phyloP scores from a whole-genome alignment of 2,888 invertebrate species.

The Mesorhabditis sp. region DNA sequence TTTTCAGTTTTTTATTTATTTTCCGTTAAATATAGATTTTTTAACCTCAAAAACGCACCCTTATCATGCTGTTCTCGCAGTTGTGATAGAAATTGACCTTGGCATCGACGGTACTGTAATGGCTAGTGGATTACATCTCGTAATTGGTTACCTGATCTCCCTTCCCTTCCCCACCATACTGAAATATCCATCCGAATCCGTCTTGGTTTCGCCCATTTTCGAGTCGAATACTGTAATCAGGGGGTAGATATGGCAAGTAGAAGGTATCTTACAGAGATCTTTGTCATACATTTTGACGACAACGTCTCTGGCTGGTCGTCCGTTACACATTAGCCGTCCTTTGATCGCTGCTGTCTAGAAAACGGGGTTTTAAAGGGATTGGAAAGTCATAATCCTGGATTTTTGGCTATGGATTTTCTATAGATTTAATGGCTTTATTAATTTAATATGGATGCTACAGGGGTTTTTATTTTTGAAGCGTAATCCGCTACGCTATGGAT shows the following conservation, averaged over 20 bases:
- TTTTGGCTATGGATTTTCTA: no score
- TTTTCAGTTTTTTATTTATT: neutral
- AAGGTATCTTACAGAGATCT: neutral
- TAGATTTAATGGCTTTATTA: no score
- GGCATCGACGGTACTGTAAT: neutral
- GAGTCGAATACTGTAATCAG: neutral
- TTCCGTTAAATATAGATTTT: neutral
- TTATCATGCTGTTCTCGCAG: neutral
- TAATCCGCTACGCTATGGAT: no score
- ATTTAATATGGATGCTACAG: no score
- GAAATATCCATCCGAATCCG: neutral
- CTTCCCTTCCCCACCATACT: neutral
- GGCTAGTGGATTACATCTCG: neutral
- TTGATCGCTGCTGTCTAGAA: neutral
- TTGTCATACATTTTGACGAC: constrained; percentile 3
- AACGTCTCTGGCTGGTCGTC: neutral
- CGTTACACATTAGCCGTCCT: constrained; percentile 4
- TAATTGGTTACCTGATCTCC: neutral
- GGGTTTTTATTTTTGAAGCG: no score
- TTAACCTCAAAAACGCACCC: neutral
- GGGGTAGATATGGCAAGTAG: no score
- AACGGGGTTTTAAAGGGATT: neutral
- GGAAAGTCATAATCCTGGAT: no score
- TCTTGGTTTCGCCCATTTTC: neutral
- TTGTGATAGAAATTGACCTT: constrained; percentile 5